phyloP scores from a whole-genome alignment of 2,797 vertebrate species.

The Cossypha dichroa region DNA sequence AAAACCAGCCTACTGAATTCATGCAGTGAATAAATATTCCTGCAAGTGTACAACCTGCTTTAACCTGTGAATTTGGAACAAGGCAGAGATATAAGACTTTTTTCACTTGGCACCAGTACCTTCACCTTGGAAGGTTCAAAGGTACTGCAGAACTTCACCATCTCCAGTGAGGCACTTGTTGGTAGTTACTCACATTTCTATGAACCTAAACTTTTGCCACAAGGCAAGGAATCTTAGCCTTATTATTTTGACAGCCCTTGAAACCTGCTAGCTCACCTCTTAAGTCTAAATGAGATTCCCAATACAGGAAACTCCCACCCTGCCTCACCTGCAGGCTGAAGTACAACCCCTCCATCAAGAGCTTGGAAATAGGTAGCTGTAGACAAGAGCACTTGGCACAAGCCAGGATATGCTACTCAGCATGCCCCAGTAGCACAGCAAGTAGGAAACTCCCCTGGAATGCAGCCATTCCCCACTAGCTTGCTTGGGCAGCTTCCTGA shows the following conservation, averaged over 20 bases:
- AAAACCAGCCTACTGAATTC: background rate
- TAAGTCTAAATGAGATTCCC: background rate
- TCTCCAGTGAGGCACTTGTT: background rate
- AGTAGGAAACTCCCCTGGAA: conserved; percentile 43
- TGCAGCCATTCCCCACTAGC: conserved; percentile 19
- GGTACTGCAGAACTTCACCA: background rate
- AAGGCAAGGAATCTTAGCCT: background rate
- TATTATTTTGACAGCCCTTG: background rate
- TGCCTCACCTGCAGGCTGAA: background rate
- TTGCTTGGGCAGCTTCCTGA: conserved; percentile 45
- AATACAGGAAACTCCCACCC: background rate
- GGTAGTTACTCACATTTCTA: background rate
- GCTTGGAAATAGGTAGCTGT: background rate
- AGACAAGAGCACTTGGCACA: background rate
- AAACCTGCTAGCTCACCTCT: background rate
- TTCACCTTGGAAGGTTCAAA: background rate
- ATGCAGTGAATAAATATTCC: background rate
- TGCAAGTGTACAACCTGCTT: background rate
- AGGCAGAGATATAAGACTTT: background rate
- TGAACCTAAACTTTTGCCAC: background rate
- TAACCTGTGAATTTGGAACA: background rate
- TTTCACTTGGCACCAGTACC: background rate
- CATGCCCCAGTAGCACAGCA: background rate
- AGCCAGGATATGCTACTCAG: background rate
- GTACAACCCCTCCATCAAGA: background rate